These are phyloP conservation scores for Pycnomerus fuliginosus DNA, from an alignment of 2,888 invertebrate genomes.

Conservation along the genomic window DNA sequence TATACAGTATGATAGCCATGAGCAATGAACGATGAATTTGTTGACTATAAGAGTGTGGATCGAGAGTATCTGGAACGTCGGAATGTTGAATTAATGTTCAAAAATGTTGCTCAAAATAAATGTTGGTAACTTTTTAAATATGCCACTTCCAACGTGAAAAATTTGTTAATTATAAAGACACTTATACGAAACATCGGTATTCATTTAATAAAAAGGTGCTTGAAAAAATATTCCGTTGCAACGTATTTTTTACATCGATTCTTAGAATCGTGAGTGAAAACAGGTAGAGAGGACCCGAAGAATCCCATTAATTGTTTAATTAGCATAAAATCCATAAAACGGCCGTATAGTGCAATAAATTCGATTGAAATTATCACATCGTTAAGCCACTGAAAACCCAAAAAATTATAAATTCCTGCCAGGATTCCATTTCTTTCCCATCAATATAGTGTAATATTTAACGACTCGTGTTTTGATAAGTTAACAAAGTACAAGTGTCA, in stretches of 20 bases:
- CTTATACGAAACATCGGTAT: slow-evolving; percentile 35
- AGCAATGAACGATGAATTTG: no score
- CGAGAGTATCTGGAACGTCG: no score
- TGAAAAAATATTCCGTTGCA: slow-evolving; percentile 26
- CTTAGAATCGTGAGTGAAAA: slow-evolving; percentile 39
- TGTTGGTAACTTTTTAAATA: slow-evolving; percentile 30
- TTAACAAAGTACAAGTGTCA: slow-evolving; percentile 40
- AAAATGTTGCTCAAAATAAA: slow-evolving; percentile 21
- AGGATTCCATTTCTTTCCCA: slow-evolving; percentile 34
- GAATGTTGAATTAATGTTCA: slow-evolving; percentile 24
- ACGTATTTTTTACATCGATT: slow-evolving; percentile 29
- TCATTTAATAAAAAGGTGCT: slow-evolving; percentile 17
- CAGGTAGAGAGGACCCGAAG: slow-evolving; percentile 33
- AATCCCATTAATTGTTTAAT: slow-evolving; percentile 43
- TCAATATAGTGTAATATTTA: slow-evolving; percentile 44
- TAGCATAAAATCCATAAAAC: slow-evolving; percentile 45
- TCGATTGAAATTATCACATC: slow-evolving; percentile 44
- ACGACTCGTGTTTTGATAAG: slow-evolving; percentile 38
- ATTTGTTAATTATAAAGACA: slow-evolving; percentile 44
- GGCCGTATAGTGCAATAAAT: slow-evolving; percentile 42
- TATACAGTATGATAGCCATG: no score
- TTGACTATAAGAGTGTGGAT: no score
- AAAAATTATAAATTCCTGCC: slow-evolving; percentile 30
- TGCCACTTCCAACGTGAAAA: slow-evolving; percentile 39
- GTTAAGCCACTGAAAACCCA: slow-evolving; percentile 30